Evolutionary conservation across 1,140 invertebrate species (phyloP).

Genomic region (Brachionus asplanchnoidis): DNA sequence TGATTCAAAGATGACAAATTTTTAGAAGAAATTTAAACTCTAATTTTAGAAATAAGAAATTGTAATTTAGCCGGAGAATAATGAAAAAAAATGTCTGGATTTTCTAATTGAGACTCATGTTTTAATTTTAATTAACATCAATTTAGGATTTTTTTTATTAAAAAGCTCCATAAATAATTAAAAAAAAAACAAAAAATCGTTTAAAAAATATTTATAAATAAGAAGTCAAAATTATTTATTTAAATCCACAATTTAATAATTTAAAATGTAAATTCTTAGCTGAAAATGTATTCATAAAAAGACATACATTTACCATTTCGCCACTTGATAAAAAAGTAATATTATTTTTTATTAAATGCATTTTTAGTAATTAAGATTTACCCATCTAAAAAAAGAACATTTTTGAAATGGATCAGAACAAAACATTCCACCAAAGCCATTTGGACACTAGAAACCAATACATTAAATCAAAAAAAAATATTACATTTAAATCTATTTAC

Average conservation of each 20-base stretch:
- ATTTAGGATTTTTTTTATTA: too few relatives aligned
- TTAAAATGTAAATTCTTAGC: not conserved
- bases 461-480: not conserved
- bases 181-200: not conserved
- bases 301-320: not conserved
- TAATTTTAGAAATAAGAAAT: too few relatives aligned
- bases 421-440: not conserved
- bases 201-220: not conserved
- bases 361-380: not conserved
- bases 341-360: not conserved
- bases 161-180: not conserved
- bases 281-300: not conserved
- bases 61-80: too few relatives aligned
- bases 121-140: too few relatives aligned
- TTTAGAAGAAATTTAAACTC: too few relatives aligned
- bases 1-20: too few relatives aligned
- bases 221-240: not conserved
- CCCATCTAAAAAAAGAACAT: not conserved
- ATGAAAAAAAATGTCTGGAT: too few relatives aligned
- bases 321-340: not conserved
- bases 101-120: too few relatives aligned
- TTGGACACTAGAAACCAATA: not conserved
- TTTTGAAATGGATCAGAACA: not conserved
- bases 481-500: not conserved
- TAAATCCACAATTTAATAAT: too few relatives aligned